Evolutionary conservation across 2,888 invertebrate species (phyloP).

Genomic region (Amblyjoppa fuscipennis): DNA sequence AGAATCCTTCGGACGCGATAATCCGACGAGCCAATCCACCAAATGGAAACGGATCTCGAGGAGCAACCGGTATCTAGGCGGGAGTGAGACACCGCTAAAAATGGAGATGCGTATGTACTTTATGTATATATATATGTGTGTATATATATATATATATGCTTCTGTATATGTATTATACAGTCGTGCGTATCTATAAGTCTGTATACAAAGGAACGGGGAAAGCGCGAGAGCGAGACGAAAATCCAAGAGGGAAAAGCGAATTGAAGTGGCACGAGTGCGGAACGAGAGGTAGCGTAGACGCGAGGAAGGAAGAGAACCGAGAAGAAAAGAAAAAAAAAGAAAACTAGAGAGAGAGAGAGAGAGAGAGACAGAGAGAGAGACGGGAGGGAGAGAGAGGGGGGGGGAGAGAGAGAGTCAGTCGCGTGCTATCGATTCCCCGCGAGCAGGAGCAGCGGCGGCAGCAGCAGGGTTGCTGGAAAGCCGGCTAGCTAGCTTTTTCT

Average conservation of each 20-base stretch:
- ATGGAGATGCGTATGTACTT: constrained; percentile 34
- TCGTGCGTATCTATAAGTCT: constrained; percentile 18
- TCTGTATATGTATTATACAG: neutral
- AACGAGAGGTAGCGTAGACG: constrained; percentile 47
- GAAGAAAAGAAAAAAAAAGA: constrained; percentile 61
- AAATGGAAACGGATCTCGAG: constrained; percentile 66
- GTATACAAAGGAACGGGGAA: constrained; percentile 47
- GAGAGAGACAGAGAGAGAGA: constrained; percentile 31
- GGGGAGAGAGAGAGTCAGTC: constrained; percentile 69
- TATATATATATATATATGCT: constrained; percentile 28
- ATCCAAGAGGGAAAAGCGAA: constrained; percentile 52
- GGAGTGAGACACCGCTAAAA: constrained; percentile 33
- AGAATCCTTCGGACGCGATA: constrained; percentile 66
- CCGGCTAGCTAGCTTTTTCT: constrained; percentile 76
- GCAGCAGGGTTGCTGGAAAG: constrained; percentile 74
- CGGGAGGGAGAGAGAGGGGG: constrained; percentile 19
- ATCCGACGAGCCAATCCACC: constrained; percentile 67
- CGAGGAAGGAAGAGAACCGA: constrained; percentile 55
- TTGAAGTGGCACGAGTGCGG: constrained; percentile 28
- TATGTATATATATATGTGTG: constrained; percentile 45
- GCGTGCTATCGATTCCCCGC: constrained; percentile 81
- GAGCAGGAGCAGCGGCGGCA: constrained; percentile 72
- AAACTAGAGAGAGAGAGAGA: constrained; percentile 27
- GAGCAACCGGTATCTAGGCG: constrained; percentile 43
- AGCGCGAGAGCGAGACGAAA: constrained; percentile 38